Conservation (phyloP, 2,888 invertebrate species). For the Tigriopus californicus region DNA sequence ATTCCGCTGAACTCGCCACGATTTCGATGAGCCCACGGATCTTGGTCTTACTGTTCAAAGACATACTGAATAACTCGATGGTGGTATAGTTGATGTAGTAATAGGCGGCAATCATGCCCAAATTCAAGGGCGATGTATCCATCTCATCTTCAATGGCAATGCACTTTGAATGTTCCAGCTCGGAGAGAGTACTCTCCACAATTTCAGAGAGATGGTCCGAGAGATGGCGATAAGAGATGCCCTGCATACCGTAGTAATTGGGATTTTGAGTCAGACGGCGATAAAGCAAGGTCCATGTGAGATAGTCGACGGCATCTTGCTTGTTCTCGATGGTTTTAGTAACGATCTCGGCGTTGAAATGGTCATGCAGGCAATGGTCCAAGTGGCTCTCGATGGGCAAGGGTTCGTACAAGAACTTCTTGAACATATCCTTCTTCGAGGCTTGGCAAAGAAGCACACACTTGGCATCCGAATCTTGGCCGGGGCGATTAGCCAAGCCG, state of each 20-base stretch:
- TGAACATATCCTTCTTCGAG: slow-evolving; percentile 95
- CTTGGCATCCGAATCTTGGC: slow-evolving; percentile 76
- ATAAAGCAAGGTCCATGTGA: slow-evolving; percentile 98
- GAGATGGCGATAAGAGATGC: slow-evolving; percentile 85
- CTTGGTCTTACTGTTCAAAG: slow-evolving; percentile 90
- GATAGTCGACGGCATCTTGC: slow-evolving; percentile 96
- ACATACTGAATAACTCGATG: slow-evolving; percentile 92
- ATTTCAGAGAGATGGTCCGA: slow-evolving; percentile 96
- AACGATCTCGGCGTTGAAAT: slow-evolving; percentile 98
- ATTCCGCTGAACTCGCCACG: slow-evolving; percentile 92
- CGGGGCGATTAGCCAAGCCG: slow-evolving; percentile 80
- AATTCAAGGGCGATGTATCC: slow-evolving; percentile 85
- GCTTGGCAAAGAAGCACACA: slow-evolving; percentile 92
- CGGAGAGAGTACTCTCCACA: slow-evolving; percentile 82
- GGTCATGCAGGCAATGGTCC: slow-evolving; percentile 93
- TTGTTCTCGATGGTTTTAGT: slow-evolving; percentile 99
- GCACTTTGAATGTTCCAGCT: slow-evolving; percentile 89
- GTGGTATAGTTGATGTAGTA: slow-evolving; percentile 99
- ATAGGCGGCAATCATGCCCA: slow-evolving; percentile 99
- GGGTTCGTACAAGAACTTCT: slow-evolving; percentile 54
- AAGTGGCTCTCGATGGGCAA: slow-evolving; percentile 53
- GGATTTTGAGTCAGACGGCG: slow-evolving; percentile 93
- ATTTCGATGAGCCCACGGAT: slow-evolving; percentile 92
- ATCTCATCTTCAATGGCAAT: slow-evolving; percentile 95
- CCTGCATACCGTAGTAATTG: slow-evolving; percentile 77